These are phyloP conservation scores for Petrolisthes cinctipes DNA, from an alignment of 2,888 invertebrate species.

Conservation along the genomic window DNA sequence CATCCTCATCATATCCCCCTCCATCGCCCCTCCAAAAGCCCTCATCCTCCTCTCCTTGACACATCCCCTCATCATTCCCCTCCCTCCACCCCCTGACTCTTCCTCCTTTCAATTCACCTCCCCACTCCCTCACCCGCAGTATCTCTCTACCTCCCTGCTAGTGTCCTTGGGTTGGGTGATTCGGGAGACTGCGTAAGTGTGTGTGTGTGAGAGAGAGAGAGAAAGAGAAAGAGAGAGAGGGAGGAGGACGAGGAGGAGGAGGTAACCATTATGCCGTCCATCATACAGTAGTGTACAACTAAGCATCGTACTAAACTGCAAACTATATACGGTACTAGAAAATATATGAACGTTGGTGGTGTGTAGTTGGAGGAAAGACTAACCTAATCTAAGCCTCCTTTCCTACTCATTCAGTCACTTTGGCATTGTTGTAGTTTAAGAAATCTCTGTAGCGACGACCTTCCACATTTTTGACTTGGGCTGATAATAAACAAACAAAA, in stretches of 20 bases:
- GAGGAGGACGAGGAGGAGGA: background rate
- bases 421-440: too few relatives aligned
- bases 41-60: background rate
- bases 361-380: too few relatives aligned
- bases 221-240: background rate
- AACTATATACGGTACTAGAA: too few relatives aligned
- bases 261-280: too few relatives aligned
- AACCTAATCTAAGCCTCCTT: too few relatives aligned
- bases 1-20: background rate
- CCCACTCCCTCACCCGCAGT: background rate
- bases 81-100: background rate
- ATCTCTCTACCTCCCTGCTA: background rate
- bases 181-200: background rate
- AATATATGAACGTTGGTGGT: too few relatives aligned
- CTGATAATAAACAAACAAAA: too few relatives aligned
- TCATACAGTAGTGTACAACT: too few relatives aligned
- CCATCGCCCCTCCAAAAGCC: background rate
- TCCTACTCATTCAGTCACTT: too few relatives aligned
- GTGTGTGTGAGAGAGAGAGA: background rate
- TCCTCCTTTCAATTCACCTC: background rate
- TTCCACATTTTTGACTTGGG: too few relatives aligned
- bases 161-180: conserved; percentile 5
- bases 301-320: too few relatives aligned
- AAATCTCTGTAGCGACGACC: too few relatives aligned
- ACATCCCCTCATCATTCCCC: background rate